A percentile compares a stretch with the other conserved stretches of the same genome.
These are phyloP conservation scores for Hippasteria phrygiana DNA, from an alignment of 53 echinoderm and acorn worm species.

Conservation along the genomic window DNA sequence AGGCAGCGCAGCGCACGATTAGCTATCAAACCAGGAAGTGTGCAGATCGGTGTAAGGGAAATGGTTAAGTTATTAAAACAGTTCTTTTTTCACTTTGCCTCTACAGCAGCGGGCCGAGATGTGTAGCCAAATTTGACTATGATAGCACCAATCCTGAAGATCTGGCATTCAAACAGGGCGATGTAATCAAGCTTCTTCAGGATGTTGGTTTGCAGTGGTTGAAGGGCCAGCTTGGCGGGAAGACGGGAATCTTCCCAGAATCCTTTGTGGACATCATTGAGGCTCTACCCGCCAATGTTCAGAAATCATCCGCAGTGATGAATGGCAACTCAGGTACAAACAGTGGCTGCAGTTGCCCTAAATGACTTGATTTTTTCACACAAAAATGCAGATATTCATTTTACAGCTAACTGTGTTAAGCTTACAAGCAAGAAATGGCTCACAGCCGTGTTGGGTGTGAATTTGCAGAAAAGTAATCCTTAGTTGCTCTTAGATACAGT, in stretches of 20 bases:
- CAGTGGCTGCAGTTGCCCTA: neutral
- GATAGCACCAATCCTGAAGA: constrained; percentile 76
- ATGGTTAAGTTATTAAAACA: no score
- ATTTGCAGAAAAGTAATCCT: no score
- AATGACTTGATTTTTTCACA: no score
- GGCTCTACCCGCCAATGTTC: constrained; percentile 56
- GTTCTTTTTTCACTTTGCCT: no score
- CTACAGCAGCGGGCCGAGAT: constrained; percentile 79
- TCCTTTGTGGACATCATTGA: constrained; percentile 91
- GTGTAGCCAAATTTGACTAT: constrained; percentile 92
- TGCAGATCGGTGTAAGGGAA: no score
- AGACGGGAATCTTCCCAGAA: constrained; percentile 87
- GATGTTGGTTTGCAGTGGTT: constrained; percentile 78
- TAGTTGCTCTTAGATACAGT: no score
- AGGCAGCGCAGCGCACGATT: no score
- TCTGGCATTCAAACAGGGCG: constrained; percentile 83
- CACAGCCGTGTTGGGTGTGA: no score
- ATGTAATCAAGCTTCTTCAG: constrained; percentile 78
- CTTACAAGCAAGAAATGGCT: no score
- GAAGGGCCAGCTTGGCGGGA: constrained; percentile 80
- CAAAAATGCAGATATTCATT: no score
- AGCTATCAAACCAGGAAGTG: no score
- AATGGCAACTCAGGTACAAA: constrained; percentile 48
- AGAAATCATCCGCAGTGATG: constrained; percentile 22
- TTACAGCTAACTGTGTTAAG: no score